Conservation (phyloP, 2,797 vertebrate species). For the Protosalanx chinensis region DNA sequence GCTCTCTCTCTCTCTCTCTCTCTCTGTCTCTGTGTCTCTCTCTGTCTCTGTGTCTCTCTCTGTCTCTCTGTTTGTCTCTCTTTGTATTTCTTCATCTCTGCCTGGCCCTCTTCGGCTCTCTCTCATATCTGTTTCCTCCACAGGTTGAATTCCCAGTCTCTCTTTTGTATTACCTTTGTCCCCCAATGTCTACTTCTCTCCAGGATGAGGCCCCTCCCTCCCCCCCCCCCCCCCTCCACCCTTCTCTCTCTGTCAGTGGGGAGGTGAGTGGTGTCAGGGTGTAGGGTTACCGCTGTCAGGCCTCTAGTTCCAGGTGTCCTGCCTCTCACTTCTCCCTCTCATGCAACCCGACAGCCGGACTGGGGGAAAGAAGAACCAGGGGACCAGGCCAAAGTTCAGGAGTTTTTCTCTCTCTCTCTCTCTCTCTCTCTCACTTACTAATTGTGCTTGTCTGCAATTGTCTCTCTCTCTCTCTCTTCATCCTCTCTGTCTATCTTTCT, state of each 20-base stretch:
- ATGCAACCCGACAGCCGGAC: background rate
- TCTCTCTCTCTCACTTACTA: background rate
- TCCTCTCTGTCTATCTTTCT: conserved; percentile 11
- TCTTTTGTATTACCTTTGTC: conserved; percentile 8
- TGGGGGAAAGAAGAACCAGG: background rate
- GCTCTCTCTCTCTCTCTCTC: background rate
- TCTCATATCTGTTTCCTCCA: background rate
- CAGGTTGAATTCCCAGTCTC: background rate
- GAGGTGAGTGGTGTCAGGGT: background rate
- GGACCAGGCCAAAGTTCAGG: conserved; percentile 1
- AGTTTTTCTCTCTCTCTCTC: background rate
- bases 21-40: conserved; percentile 9
- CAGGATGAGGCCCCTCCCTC: background rate
- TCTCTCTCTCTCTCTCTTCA: conserved; percentile 20
- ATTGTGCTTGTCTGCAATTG: background rate
- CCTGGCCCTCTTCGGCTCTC: conserved; percentile 16
- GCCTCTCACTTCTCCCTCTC: background rate
- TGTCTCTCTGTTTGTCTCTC: background rate
- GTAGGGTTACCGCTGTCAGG: conserved; percentile 8
- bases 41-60: conserved; percentile 6
- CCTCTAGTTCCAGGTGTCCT: background rate
- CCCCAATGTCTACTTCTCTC: background rate
- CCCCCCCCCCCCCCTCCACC: background rate
- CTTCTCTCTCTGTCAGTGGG: background rate
- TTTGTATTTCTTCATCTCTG: background rate